phyloP scores from a whole-genome alignment of 2,113 vertebrate genomes.

The Brachyhypopomus occidentalis region DNA sequence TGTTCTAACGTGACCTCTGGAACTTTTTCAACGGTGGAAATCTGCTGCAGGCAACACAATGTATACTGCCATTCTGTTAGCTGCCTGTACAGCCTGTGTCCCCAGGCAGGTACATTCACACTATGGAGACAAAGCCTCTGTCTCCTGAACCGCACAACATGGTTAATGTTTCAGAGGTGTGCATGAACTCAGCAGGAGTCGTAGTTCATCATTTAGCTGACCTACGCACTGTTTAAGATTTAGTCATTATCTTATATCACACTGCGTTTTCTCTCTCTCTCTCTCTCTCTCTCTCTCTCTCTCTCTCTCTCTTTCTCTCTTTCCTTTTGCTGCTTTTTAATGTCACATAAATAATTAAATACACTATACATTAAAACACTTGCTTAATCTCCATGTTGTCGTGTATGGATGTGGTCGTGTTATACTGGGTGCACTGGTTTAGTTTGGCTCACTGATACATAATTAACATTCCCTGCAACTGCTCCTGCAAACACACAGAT shows the following conservation, averaged over 20 bases:
- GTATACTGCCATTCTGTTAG: constrained; percentile 4
- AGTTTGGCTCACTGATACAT: constrained; percentile 54
- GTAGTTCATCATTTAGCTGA: constrained; percentile 8
- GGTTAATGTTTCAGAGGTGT: not conserved
- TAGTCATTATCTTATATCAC: constrained; percentile 30
- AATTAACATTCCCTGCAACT: constrained; percentile 47
- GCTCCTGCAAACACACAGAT: constrained; percentile 47
- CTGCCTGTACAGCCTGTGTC: not conserved
- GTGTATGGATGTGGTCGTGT: constrained; percentile 30
- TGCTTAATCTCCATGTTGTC: constrained; percentile 26
- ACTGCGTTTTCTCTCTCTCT: not conserved
- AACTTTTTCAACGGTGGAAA: constrained; percentile 31
- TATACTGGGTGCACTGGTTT: constrained; percentile 27
- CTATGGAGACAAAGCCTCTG: constrained; percentile 3
- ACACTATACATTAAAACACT: constrained; percentile 45
- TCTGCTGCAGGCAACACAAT: constrained; percentile 1
- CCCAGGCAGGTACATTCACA: not conserved
- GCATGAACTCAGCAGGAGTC: constrained; percentile 11
- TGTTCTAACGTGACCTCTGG: constrained; percentile 42
- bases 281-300: not conserved
- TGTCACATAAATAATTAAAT: constrained; percentile 41
- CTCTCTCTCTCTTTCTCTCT: not conserved
- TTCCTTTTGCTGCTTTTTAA: constrained; percentile 33
- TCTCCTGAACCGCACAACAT: not conserved
- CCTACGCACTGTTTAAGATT: not conserved